Evolutionary conservation across 2,797 vertebrate species (phyloP).

Genomic region (Enteromius paludinosus): DNA sequence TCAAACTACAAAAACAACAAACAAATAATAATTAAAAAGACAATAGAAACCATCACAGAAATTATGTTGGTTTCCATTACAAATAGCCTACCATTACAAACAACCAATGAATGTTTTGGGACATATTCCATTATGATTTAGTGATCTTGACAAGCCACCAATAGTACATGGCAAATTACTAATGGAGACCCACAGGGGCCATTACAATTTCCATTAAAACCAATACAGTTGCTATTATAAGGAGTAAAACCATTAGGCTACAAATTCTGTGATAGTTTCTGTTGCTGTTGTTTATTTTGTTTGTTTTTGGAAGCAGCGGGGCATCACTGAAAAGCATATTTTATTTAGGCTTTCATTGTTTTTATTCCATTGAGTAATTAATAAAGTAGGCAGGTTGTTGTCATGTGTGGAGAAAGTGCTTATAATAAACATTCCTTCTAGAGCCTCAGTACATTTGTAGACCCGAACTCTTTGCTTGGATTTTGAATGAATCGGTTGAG

Average conservation of each 20-base stretch:
- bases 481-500: background rate
- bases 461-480: accelerated
- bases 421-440: background rate
- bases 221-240: background rate
- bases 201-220: background rate
- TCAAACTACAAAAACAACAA: too few relatives aligned
- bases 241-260: background rate
- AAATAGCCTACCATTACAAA: too few relatives aligned
- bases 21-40: too few relatives aligned
- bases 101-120: too few relatives aligned
- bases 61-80: too few relatives aligned
- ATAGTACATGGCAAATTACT: background rate
- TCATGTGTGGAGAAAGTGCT: background rate
- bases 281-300: background rate
- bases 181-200: too few relatives aligned
- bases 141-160: background rate
- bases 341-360: background rate
- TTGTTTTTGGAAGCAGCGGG: background rate
- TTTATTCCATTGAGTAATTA: background rate
- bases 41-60: too few relatives aligned
- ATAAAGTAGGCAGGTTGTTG: background rate
- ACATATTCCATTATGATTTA: too few relatives aligned
- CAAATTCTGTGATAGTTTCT: background rate
- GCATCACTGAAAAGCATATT: background rate
- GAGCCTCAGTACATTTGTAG: background rate